Base-by-base conservation (phyloP, 2,888 invertebrate genomes). In the Tipula unca region DNA sequence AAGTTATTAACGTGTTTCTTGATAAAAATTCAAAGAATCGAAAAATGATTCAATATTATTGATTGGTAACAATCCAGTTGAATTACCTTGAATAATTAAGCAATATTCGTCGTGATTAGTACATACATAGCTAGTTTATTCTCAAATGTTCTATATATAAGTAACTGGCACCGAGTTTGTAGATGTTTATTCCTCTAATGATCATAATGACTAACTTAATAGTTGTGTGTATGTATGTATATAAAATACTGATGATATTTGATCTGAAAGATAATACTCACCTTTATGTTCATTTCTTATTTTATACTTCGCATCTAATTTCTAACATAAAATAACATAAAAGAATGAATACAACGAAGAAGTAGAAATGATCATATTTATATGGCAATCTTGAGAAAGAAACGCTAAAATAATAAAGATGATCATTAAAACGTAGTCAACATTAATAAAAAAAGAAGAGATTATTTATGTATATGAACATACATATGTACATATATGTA, bases 181-280 rank as follows among this genome's bases (percentile, higher is more conserved):
- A n/a, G n/a, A n/a, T n/a, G n/a, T n/a, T n/a, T n/a, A 32, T 32
- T 32, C 32, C 6, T 32, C 32, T 32, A 32, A 32, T 2, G 6
- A 6, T 32, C 32, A 0, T 32, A 32, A 32, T 32, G 32, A 32
- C 32, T 32, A 32, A 32, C 32, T 32, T 32, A 32, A 32, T 32
- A 32, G 32, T 32, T 32, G 32, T 54, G 17, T 25, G 1, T 48
- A 25, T 25, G 13, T 10, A 69, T 3, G 8, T 25, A 25, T 1
- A 69, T 25, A 25, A 25, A 69, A 69, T 69, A 69, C 69, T n/a
- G n/a, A 69, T 69, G 69, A 69, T 69, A 69, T 69, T 69, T 69
- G 69, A 69, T 69, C 25, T 69, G 69, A 69, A 69, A 69, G 69
- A 69, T 69, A 69, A 69, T 69, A 69, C 69, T 69, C 69, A 69